phyloP scores from a whole-genome alignment of 1,140 invertebrate genomes.

The Anastrepha obliqua region DNA sequence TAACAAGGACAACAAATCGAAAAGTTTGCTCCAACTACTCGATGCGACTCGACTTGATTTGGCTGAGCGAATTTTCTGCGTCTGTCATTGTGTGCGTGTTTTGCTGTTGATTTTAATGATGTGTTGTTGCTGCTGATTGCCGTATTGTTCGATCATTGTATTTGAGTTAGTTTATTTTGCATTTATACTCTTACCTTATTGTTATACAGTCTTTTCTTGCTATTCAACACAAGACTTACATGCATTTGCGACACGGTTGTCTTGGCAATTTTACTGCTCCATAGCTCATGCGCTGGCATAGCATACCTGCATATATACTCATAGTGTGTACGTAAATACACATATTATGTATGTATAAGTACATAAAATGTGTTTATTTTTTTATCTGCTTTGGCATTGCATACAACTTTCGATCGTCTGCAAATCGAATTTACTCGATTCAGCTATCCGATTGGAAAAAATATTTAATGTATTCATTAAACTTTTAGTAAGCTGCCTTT shows the following conservation, averaged over 20 bases:
- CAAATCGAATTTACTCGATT: conserved; percentile 1
- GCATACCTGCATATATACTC: not conserved
- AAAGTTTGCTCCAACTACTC: conserved; percentile 18
- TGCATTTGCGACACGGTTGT: not conserved
- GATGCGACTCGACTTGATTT: not conserved
- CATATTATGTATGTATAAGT: not conserved
- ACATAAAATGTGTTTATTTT: conserved; percentile 10
- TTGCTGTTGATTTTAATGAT: not conserved
- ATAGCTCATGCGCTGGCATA: not conserved
- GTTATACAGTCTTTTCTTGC: too few relatives aligned
- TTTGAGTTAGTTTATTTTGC: not conserved
- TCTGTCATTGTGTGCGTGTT: not conserved
- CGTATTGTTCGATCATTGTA: not conserved
- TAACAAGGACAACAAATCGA: conserved; percentile 32
- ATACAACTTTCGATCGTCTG: conserved; percentile 11
- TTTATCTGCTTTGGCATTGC: conserved; percentile 1
- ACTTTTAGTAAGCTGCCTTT: not conserved
- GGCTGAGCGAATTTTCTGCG: not conserved
- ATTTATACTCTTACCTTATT: too few relatives aligned
- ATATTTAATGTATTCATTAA: not conserved
- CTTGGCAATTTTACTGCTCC: not conserved
- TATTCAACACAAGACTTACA: not conserved
- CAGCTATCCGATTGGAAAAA: not conserved
- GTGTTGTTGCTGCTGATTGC: conserved; percentile 16
- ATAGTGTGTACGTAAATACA: not conserved